Evolutionary conservation across 2,113 vertebrate species (phyloP).

Genomic region (Vombatus ursinus): DNA sequence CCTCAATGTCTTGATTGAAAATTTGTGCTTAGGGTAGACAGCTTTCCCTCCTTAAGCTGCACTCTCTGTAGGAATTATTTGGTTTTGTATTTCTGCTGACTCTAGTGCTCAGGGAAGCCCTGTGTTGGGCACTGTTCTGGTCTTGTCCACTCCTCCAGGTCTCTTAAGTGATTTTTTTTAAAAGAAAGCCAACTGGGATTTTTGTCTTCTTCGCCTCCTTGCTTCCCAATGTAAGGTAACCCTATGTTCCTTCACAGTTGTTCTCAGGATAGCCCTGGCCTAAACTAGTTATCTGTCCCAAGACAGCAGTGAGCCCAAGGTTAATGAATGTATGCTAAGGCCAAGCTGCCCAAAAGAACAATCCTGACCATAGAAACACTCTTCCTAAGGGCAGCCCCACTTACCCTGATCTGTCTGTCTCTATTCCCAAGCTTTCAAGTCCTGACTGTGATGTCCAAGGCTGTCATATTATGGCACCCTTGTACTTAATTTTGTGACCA

Average conservation of each 20-base stretch:
- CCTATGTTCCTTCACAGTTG: too few relatives aligned
- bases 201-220: too few relatives aligned
- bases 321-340: too few relatives aligned
- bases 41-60: background rate
- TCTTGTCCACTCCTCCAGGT: background rate
- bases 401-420: background rate
- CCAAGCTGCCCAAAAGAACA: too few relatives aligned
- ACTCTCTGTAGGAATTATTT: background rate
- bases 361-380: too few relatives aligned
- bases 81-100: background rate
- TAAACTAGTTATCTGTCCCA: too few relatives aligned
- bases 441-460: too few relatives aligned
- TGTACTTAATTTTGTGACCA: background rate
- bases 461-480: background rate
- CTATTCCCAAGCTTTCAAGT: background rate
- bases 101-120: background rate
- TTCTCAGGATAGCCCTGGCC: too few relatives aligned
- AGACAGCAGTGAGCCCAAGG: too few relatives aligned
- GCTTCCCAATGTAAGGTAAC: too few relatives aligned
- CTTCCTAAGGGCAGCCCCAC: background rate
- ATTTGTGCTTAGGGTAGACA: background rate
- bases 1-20: background rate
- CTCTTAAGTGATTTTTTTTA: background rate
- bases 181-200: background rate
- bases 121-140: background rate